Base-by-base conservation (phyloP, 1,140 invertebrate genomes). In the Heliconius congener region DNA sequence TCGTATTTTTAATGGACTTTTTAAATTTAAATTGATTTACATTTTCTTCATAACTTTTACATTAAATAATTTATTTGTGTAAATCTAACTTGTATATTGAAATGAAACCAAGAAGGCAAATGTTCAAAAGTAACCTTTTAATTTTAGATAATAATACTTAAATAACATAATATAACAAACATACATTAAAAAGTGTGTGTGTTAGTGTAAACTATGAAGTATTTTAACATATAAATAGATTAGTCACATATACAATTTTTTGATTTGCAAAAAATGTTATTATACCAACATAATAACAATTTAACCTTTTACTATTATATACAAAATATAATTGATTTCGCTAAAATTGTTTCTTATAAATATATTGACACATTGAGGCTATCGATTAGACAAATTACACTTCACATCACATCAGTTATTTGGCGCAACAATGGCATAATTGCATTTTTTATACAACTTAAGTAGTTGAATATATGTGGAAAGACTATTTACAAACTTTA, bases 331-430 rank as follows among this genome's bases (percentile, higher is more conserved):
- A 23, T 23, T 57, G n/a, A 57, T 66, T 23, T 66, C 19, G n/a
- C 55, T 23, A 60, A 23, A 60, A 27, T 60, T 23, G n/a, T 66
- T 66, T 66, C 27, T 13, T 66, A 27, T 57, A 66, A 66, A 16
- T 66, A 27, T 66, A 66, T 66, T 66, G 60, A 30, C 60, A 30
- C 3, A 66, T 30, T 66, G 60, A 66, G 60, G 60, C 60, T 66
- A 57, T 57, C 55, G 3, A 8, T n/a, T 11, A 11, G 23, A 66
- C 1, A 23, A 66, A 66, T 66, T 66, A 16, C 3, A 30, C 3
- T 60, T 23, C 23, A 23, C 23, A 4, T 57, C n/a, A 23, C n/a
- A 57, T 57, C 50, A n/a, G n/a, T 57, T 6, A 57, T 57, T 23
- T 52, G 50, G 50, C 18, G 50, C 18, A 19, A 52, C 50, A 52